These are phyloP conservation scores for Azorinus chamasolen DNA, from an alignment of 2,888 invertebrate genomes.

Conservation along the genomic window DNA sequence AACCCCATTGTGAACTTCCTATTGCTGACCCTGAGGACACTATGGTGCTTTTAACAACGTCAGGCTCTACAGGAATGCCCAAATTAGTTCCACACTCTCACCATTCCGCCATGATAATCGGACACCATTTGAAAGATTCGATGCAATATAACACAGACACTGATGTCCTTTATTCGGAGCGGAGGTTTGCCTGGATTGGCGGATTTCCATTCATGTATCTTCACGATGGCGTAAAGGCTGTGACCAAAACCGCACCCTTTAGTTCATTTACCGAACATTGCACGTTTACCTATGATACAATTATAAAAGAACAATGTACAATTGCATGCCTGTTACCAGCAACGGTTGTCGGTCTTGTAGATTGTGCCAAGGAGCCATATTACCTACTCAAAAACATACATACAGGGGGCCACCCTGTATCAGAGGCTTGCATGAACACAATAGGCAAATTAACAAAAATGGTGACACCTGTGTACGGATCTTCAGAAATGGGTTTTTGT, in stretches of 20 bases:
- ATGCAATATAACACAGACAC: constrained; percentile 11
- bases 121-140: constrained; percentile 20
- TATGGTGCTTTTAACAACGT: constrained; percentile 20
- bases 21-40: constrained; percentile 27
- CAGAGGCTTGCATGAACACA: constrained; percentile 23
- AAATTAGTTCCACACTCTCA: constrained; percentile 40
- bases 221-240: constrained; percentile 31
- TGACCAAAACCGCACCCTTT: constrained; percentile 34
- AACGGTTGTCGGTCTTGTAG: constrained; percentile 32
- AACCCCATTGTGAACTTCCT: constrained; percentile 3
- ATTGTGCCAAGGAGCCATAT: neutral
- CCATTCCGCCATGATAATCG: constrained; percentile 14
- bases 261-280: constrained; percentile 24
- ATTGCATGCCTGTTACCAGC: constrained; percentile 29
- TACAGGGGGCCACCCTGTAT: constrained; percentile 23
- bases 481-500: constrained; percentile 29
- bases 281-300: constrained; percentile 25
- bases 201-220: constrained; percentile 47
- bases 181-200: constrained; percentile 45
- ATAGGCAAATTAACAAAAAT: constrained; percentile 19
- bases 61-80: constrained; percentile 37
- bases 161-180: constrained; percentile 36
- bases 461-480: constrained; percentile 32
- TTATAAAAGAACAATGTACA: constrained; percentile 32
- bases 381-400: constrained; percentile 33